Base-by-base conservation (phyloP, 2,797 vertebrate species). In the Astyanax mexicanus region DNA sequence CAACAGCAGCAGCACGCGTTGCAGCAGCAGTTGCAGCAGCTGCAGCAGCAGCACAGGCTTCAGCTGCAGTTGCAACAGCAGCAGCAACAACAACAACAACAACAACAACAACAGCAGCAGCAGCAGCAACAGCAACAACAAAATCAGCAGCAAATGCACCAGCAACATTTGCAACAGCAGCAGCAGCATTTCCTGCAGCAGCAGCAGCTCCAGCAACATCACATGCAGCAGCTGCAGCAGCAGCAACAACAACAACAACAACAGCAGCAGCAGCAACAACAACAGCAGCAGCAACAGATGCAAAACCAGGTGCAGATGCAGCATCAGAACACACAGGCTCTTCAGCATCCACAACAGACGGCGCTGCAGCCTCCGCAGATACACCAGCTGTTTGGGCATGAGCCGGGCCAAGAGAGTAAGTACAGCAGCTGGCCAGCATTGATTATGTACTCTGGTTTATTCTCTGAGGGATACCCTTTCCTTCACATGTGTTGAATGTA, bases 331-430 rank as follows among this genome's bases (percentile, higher is more conserved):
- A 89, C 80, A 9, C 29, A 58, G 17, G 8, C 7, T 17, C 6
- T 58, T n/a, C 87, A 89, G 35, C 84, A 86, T 10, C 91, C 88
- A 67, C 92, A 90, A 29, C 93, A 92, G 61, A 93, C 92, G 81
- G 94, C 92, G 60, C 82, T 84, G 45, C 93, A 91, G 19, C 88
- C 86, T 10, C 89, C 92, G 19, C 89, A 86, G 25, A 85, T 89
- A 38, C 94, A 93, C 3, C 96, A 94, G 19, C 92, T 99, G 8
- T 97, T 95, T 37, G 98, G 97, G 40, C 98, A 99, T 0, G 97
- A 99, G 85, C 95, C 94, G 0, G 92, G 95, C 0, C 90, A 92
- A 75, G 97, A 99, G 73, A 94, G 98, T 99, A 89, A 95, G 97
- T 95, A 58, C 23, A 11, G 19, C 21, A 0, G 2, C 32, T 35